Percentiles rank a stretch among this genome's conserved stretches.
phyloP scores from a whole-genome alignment of 2,797 vertebrate genomes.

The Aphelocoma californica region DNA sequence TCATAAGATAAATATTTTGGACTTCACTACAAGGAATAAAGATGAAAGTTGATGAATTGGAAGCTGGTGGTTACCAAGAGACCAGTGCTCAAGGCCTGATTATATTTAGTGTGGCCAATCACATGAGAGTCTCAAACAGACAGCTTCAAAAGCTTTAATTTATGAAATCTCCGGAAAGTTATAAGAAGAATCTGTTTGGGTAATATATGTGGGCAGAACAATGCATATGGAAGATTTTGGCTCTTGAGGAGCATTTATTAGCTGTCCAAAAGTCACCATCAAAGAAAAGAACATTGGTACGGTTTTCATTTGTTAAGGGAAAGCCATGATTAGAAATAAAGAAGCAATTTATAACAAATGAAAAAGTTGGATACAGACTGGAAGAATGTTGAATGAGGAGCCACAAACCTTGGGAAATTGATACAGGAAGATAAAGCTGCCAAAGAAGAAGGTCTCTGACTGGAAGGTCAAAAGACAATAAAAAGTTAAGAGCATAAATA shows the following conservation, averaged over 20 bases:
- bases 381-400: not conserved
- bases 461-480: not conserved
- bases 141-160: constrained; percentile 34
- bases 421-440: not conserved
- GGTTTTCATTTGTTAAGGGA: not conserved
- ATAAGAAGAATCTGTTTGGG: not conserved
- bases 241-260: not conserved
- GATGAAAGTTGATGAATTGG: constrained; percentile 30
- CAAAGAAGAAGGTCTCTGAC: not conserved
- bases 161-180: not conserved
- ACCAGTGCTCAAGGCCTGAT: not conserved
- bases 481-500: not conserved
- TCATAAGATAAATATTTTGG: constrained; percentile 17
- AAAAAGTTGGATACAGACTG: not conserved
- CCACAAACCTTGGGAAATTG: not conserved
- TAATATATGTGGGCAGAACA: not conserved
- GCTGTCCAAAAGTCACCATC: not conserved
- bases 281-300: not conserved
- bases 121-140: not conserved
- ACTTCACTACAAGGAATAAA: constrained; percentile 26
- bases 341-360: not conserved
- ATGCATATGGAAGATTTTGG: not conserved
- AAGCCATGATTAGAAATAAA: not conserved
- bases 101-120: constrained; percentile 1
- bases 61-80: constrained; percentile 19